Evolutionary conservation across 2,888 invertebrate species (phyloP).

Genomic region (Papilio gigon): DNA sequence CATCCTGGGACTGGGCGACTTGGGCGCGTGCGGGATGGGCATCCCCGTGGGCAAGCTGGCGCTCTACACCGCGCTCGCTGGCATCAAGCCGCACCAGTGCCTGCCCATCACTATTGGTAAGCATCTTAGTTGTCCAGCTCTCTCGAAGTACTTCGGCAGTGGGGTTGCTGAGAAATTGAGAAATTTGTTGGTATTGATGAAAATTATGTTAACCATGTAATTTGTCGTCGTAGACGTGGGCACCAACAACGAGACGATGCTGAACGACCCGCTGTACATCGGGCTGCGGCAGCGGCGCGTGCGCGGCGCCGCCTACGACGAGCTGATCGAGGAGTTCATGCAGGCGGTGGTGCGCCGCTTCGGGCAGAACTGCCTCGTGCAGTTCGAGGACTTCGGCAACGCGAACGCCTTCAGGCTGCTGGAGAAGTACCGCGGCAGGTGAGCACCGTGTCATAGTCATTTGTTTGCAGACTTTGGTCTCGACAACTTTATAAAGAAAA

Average conservation of each 20-base stretch:
- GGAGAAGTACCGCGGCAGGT: conserved; percentile 91
- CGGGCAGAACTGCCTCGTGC: conserved; percentile 93
- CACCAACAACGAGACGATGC: conserved; percentile 91
- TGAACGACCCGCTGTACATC: conserved; percentile 97
- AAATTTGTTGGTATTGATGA: too few relatives aligned
- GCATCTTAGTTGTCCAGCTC: too few relatives aligned
- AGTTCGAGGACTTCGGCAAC: conserved; percentile 99
- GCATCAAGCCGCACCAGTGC: conserved; percentile 97
- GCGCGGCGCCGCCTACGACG: conserved; percentile 93
- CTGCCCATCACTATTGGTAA: conserved; percentile 94
- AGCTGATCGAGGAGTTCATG: conserved; percentile 99
- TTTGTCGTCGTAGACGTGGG: too few relatives aligned
- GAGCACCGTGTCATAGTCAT: too few relatives aligned
- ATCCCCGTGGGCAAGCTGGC: conserved; percentile 99
- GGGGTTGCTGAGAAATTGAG: too few relatives aligned
- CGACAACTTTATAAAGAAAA: too few relatives aligned
- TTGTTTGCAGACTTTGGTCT: conserved; percentile 34
- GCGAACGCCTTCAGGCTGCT: conserved; percentile 97
- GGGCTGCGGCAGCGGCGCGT: conserved; percentile 93
- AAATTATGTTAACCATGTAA: too few relatives aligned
- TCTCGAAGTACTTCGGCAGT: too few relatives aligned
- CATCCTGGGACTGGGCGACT: conserved; percentile 97
- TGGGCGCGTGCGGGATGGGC: conserved; percentile 99
- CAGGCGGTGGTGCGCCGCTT: conserved; percentile 91
- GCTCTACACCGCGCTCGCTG: conserved; percentile 98